Evolutionary conservation across 23 tunicate genomes (phyloP).

Genomic region (Corella eumyota): DNA sequence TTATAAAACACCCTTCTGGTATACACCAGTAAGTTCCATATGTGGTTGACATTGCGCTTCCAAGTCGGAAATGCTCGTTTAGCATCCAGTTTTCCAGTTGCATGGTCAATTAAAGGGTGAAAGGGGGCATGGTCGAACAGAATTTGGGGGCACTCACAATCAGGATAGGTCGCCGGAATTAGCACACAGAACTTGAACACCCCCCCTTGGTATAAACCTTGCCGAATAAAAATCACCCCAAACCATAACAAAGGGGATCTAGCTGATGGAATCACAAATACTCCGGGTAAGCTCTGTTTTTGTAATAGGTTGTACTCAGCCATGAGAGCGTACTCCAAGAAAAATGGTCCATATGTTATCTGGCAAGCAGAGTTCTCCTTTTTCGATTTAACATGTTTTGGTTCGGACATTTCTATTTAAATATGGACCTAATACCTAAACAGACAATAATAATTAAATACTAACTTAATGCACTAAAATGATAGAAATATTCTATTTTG

Average conservation of each 20-base stretch:
- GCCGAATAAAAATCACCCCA: constrained; percentile 84
- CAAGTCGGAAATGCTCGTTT: constrained; percentile 76
- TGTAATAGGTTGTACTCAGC: constrained; percentile 70
- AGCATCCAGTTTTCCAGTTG: constrained; percentile 69
- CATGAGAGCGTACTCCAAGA: constrained; percentile 87
- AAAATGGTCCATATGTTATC: constrained; percentile 81
- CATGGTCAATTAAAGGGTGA: constrained; percentile 75
- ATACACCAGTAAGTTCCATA: constrained; percentile 77
- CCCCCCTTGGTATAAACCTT: constrained; percentile 78
- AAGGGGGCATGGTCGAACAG: constrained; percentile 78
- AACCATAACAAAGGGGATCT: constrained; percentile 91
- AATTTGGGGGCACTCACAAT: constrained; percentile 81
- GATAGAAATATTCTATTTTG: too few species aligned
- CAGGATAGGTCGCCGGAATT: constrained; percentile 82
- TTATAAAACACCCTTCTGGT: constrained; percentile 77
- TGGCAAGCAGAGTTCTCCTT: too few species aligned
- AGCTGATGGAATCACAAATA: constrained; percentile 88
- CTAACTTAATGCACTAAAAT: too few species aligned
- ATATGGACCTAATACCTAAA: too few species aligned
- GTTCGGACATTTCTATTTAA: too few species aligned
- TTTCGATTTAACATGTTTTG: too few species aligned
- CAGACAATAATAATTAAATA: too few species aligned
- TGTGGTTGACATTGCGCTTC: constrained; percentile 80
- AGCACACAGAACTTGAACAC: constrained; percentile 89
- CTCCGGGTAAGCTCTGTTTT: constrained; percentile 74